Percentiles rank a stretch among this genome's conserved stretches.
Evolutionary conservation across 2,113 vertebrate genomes (phyloP).

Genomic region (Spermophilus dauricus): DNA sequence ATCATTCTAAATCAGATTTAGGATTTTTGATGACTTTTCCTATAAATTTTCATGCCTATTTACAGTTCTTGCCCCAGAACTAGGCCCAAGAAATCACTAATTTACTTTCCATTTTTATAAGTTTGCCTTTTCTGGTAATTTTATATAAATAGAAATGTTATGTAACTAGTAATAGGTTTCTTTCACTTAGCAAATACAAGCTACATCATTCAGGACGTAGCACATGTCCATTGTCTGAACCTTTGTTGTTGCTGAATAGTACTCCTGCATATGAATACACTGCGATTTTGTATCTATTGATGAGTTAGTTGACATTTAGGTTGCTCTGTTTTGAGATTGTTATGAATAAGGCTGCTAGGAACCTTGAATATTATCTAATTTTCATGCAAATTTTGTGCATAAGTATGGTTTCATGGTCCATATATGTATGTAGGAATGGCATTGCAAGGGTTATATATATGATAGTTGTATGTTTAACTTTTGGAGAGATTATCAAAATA

Average conservation of each 20-base stretch:
- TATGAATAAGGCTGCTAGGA: background rate
- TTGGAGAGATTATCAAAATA: background rate
- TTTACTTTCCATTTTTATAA: background rate
- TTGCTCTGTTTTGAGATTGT: background rate
- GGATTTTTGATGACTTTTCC: background rate
- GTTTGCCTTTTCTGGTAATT: background rate
- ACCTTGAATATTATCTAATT: background rate
- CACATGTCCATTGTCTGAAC: background rate
- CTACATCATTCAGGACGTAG: accelerated
- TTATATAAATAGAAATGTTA: background rate
- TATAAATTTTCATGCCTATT: accelerated
- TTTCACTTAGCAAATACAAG: background rate
- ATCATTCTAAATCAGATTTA: background rate
- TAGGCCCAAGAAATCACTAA: background rate
- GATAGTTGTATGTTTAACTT: background rate
- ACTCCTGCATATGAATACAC: background rate
- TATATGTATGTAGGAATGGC: background rate
- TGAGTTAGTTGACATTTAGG: background rate
- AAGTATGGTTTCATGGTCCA: background rate
- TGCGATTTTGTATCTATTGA: background rate
- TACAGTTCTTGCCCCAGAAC: background rate
- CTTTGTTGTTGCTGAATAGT: background rate
- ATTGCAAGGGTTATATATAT: background rate
- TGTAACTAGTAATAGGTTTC: background rate
- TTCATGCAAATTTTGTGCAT: background rate